Evolutionary conservation across 2,113 vertebrate genomes (phyloP).

Genomic region (Conger conger): DNA sequence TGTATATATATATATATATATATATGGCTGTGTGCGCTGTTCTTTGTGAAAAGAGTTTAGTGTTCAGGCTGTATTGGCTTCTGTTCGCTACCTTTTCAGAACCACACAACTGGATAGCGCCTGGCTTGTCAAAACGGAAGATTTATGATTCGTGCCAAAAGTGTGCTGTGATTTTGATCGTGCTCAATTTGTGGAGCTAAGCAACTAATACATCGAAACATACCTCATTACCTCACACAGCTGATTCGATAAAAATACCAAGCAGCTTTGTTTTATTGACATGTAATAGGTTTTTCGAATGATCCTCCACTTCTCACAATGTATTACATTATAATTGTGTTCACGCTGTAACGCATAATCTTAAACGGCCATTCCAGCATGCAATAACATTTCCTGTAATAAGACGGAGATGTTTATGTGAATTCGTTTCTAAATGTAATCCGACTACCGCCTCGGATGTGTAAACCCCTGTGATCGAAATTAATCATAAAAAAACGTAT

Average conservation of each 20-base stretch:
- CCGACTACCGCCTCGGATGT: background rate
- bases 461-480: background rate
- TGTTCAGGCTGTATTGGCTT: too few relatives aligned
- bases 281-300: background rate
- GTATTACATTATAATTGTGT: background rate
- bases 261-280: background rate
- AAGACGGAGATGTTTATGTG: background rate
- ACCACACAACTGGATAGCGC: constrained; percentile 57
- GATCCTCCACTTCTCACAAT: background rate
- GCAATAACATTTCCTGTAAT: background rate
- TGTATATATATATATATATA: background rate
- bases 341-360: background rate
- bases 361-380: background rate
- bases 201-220: constrained; percentile 3
- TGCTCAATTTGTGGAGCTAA: background rate
- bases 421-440: background rate
- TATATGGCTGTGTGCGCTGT: background rate
- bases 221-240: background rate
- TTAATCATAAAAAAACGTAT: background rate
- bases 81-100: constrained; percentile 41
- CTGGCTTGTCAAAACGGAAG: background rate
- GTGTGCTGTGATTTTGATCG: background rate
- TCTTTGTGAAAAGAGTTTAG: background rate
- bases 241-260: background rate
- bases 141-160: too few relatives aligned